Evolutionary conservation across 2,797 vertebrate species (phyloP).

Genomic region (Eremophila alpestris): DNA sequence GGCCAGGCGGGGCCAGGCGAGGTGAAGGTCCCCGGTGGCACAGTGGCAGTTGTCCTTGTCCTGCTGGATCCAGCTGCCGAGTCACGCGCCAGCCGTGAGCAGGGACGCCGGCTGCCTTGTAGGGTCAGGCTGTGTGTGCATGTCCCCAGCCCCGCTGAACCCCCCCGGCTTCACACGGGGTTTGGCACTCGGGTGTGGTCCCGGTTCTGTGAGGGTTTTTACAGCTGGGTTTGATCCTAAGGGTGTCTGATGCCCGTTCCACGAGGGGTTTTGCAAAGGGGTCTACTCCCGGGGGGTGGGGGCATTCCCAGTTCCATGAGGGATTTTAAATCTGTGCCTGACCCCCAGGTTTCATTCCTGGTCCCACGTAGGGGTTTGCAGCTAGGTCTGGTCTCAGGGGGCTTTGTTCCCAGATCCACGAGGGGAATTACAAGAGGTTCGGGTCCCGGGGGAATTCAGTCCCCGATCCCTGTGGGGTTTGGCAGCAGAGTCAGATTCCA

Average conservation of each 20-base stretch:
- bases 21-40: not conserved
- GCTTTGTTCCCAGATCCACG: not conserved
- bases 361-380: not conserved
- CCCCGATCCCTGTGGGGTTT: not conserved
- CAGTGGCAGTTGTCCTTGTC: not conserved
- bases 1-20: not conserved
- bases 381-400: not conserved
- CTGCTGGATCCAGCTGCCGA: not conserved
- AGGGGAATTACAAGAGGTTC: not conserved
- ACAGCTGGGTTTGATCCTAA: not conserved
- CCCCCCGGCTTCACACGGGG: fast-evolving
- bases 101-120: not conserved
- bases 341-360: not conserved
- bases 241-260: not conserved
- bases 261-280: not conserved
- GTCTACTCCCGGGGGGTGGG: not conserved
- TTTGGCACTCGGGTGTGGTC: not conserved
- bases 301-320: not conserved
- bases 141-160: not conserved
- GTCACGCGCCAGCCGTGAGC: not conserved
- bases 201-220: not conserved
- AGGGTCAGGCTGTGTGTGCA: not conserved
- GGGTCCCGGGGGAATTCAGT: not conserved
- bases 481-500: not conserved
- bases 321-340: not conserved